These are phyloP conservation scores for Agrotis puta DNA, from an alignment of 2,888 invertebrate genomes.

Conservation along the genomic window DNA sequence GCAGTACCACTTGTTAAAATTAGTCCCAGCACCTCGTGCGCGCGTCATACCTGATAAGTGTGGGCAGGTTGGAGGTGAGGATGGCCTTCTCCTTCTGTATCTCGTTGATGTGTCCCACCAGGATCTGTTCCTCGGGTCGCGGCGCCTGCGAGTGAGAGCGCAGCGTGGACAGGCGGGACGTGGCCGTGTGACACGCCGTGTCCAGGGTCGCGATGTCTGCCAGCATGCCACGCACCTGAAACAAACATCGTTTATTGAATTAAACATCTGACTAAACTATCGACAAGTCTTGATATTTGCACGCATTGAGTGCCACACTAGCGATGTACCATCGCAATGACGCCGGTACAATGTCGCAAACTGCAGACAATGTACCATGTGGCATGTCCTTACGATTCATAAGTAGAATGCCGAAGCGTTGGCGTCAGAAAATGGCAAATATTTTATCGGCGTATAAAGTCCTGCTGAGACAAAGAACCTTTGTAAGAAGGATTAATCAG, in stretches of 20 bases:
- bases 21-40: conserved; percentile 6
- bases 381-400: too few relatives aligned
- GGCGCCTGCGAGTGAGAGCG: conserved; percentile 88
- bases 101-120: conserved; percentile 95
- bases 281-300: background rate
- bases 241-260: background rate
- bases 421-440: too few relatives aligned
- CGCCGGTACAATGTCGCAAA: background rate
- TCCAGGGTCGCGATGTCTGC: conserved; percentile 98
- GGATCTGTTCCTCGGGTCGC: conserved; percentile 94
- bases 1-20: background rate
- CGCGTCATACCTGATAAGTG: conserved; percentile 90
- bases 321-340: background rate
- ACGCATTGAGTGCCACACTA: background rate
- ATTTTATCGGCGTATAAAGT: too few relatives aligned
- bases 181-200: conserved; percentile 96
- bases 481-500: too few relatives aligned
- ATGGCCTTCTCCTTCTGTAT: conserved; percentile 96
- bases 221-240: conserved; percentile 95
- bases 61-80: conserved; percentile 95
- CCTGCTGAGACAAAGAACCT: too few relatives aligned
- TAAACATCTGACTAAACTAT: background rate
- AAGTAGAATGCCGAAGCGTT: too few relatives aligned
- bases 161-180: conserved; percentile 94
- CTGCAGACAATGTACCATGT: too few relatives aligned